Evolutionary conservation across 2,888 invertebrate genomes (phyloP).

Genomic region (Allolobophora icterica): DNA sequence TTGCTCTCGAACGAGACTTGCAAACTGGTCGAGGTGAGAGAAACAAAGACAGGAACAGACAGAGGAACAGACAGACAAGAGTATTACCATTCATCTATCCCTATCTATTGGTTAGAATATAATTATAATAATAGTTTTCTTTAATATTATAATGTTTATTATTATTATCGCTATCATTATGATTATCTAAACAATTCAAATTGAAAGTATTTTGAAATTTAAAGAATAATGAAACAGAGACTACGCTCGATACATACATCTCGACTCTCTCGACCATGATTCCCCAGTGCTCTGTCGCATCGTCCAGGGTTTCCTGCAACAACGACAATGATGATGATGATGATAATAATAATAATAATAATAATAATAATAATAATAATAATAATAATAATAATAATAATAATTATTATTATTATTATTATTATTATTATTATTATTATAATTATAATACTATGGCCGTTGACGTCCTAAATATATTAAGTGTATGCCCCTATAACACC

Average conservation of each 20-base stretch:
- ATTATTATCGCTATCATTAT: no score
- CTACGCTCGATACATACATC: conserved; percentile 70
- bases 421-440: neutral
- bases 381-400: neutral
- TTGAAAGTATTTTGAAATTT: no score
- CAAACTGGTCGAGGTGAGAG: neutral
- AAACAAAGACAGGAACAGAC: neutral
- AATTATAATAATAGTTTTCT: no score
- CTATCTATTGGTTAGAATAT: no score
- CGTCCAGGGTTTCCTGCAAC: conserved; percentile 71
- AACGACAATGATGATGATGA: neutral
- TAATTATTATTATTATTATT: neutral
- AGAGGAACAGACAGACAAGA: neutral
- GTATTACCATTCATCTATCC: no score
- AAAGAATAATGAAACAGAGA: neutral
- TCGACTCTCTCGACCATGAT: conserved; percentile 93
- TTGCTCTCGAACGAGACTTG: neutral
- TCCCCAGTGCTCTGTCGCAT: conserved; percentile 95
- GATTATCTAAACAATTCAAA: no score
- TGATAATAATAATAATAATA: neutral
- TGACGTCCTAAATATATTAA: no score
- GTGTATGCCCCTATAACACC: no score
- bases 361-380: neutral
- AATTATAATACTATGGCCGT: neutral
- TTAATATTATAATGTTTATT: no score